A percentile compares a stretch with the other conserved stretches of the same genome.
Conservation (phyloP, 2,113 vertebrate species). For the Megalops atlanticus region DNA sequence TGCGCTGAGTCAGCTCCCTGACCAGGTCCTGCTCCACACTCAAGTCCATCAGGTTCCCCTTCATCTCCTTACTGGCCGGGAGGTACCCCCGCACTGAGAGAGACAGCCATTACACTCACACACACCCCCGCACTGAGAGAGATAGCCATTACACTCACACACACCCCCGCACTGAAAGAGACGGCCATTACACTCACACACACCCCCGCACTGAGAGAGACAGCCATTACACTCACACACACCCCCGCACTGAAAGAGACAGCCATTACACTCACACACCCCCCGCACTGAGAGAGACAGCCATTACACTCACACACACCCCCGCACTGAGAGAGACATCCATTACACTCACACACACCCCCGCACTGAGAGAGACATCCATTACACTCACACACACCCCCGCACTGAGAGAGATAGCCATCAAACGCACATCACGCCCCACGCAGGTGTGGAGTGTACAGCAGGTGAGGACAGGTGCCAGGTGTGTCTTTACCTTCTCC, state of each 20-base stretch:
- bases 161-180: background rate
- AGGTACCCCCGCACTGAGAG: conserved; percentile 89
- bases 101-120: conserved; percentile 24
- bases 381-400: conserved; percentile 20
- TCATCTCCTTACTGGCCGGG: conserved; percentile 83
- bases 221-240: background rate
- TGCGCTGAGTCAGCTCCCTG: conserved; percentile 92
- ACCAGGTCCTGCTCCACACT: conserved; percentile 89
- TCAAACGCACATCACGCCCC: background rate
- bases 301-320: background rate
- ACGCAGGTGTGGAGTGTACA: too few relatives aligned
- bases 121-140: background rate
- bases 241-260: background rate
- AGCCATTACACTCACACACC: background rate
- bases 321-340: too few relatives aligned
- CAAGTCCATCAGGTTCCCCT: conserved; percentile 86
- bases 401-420: background rate
- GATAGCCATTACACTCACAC: background rate
- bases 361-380: background rate
- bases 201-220: conserved; percentile 4
- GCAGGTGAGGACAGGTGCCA: background rate
- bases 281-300: background rate
- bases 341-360: too few relatives aligned
- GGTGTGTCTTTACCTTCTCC: conserved; percentile 80
- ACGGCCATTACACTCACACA: conserved; percentile 8